Base-by-base conservation (phyloP, 2,113 vertebrate species). In the Macheiramphus alcinus region DNA sequence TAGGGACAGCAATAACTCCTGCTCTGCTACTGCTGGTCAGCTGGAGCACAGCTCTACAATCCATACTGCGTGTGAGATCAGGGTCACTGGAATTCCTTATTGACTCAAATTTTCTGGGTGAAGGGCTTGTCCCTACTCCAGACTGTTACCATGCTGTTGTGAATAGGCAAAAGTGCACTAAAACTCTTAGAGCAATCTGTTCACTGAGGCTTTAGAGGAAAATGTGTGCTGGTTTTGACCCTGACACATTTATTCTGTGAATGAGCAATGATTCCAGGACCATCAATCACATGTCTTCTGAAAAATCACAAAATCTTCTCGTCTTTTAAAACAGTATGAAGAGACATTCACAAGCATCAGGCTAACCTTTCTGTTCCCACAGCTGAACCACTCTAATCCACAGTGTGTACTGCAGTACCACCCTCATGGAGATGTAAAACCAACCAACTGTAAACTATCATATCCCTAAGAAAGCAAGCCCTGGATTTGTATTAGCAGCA, bases 401-500 rank as follows among this genome's bases (percentile, higher is more conserved):
- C 21, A 34, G n/a, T 1, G 5, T 1, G 0, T 12, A 42, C 10
- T 11, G 16, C 2, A 1, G 10, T 23, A 67, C 67, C 26, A 63
- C 10, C 6, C 27, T 53, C 31, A 67, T 0, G 3, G 74, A 92
- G 79, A 43, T 12, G 19, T 31, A 56, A 85, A 92, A 22, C 22
- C 22, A 38, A 13, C 19, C 73, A 29, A 29, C 40, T 66, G 56
- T 40, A 67, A 90, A 40, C 48, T 43, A 42, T 48, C 43, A 40
- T 29, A 42, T 13, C 34, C 34, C 26, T 31, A 52, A 68, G 36
- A 79, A 95, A 80, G 38, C 12, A 67, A 74, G n/a, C 22, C 47
- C 29, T 85, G 80, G 45, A 48, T 84, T 80, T 89, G 7, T 86
- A 61, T 56, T 26, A 67, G 38, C 26, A 90, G 70, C 26, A 74